Evolutionary conservation across 2,888 invertebrate species (phyloP), one percentile per base, ranked within the genome.

Genomic region (Epinotia brunnichana): DNA sequence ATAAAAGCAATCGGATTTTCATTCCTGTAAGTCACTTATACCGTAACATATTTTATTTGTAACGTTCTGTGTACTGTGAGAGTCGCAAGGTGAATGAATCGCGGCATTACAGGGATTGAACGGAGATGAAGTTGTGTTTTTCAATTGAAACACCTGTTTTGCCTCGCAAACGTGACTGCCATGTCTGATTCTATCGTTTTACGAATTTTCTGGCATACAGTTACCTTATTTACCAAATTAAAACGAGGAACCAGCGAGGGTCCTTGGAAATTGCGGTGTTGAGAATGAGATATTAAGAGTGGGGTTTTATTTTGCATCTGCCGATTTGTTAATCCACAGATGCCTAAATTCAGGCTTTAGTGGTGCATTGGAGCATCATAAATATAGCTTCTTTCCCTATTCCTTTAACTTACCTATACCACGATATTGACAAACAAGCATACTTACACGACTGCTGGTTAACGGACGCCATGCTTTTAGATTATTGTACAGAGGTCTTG

Each of bases 1-100:
- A 66, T 79, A 83, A 81, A 81, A 81, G 78, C 83, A 78, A 81
- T 87, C 86, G 92, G 91, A 92, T 92, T 90, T 86, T 83, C 82
- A 75, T 82, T 78, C 79, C 81, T 81, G 92, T 92, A 82, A 92
- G 92, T 92, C 86, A 69, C n/a, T 72, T 76, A 73, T 73, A 44
- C 69, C 78, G 82, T 83, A 84, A 88, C 87, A 87, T 86, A 85
- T 84, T 76, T 74, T 74, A 79, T 82, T 80, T 84, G 81, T 75
- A 73, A 78, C 79, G 80, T 77, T 81, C 76, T 80, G 77, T 74
- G 76, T 76, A 77, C 67, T 74, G 70, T 60, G 74, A 70, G 66
- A 78, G 79, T 79, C 75, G 82, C 84, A 83, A 86, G 88, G 86
- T 84, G 83, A 85, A 87, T 81, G 84, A 84, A 85, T 82, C 80